These are phyloP conservation scores for Anhinga anhinga DNA, from an alignment of 2,113 vertebrate species.

Conservation along the genomic window DNA sequence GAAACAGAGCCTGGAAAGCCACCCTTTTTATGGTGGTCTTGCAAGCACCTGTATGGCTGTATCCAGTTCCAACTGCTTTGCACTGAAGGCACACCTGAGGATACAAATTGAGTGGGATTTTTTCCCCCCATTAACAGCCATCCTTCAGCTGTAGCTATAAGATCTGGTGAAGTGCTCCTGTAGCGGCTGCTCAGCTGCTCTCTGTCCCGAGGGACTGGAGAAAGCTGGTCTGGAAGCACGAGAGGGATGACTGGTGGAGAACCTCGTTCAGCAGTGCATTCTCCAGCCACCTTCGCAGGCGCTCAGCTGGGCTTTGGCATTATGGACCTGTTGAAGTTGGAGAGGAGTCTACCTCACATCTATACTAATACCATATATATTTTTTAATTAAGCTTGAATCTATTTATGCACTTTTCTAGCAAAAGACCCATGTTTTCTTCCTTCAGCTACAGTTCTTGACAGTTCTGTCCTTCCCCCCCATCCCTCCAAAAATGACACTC, in stretches of 20 bases:
- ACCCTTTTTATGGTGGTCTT: fast-evolving
- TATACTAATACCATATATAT: neutral
- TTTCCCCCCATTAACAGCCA: neutral
- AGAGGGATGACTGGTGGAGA: neutral
- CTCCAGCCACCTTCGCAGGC: neutral
- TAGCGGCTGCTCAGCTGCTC: neutral
- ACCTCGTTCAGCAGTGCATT: neutral
- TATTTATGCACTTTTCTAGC: neutral
- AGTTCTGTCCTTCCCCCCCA: neutral
- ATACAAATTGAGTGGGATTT: too few relatives aligned
- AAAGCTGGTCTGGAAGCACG: neutral
- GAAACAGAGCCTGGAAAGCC: neutral
- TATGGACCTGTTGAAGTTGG: neutral
- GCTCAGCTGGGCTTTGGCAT: neutral
- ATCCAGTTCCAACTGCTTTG: neutral
- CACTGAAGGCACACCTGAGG: neutral
- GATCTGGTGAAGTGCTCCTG: neutral
- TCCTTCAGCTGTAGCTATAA: neutral
- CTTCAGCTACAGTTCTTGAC: neutral
- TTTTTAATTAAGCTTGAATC: neutral
- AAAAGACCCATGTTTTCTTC: neutral
- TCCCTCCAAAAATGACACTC: neutral
- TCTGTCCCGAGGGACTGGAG: neutral
- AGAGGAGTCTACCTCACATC: neutral
- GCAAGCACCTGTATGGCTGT: neutral